A percentile compares a stretch with the other conserved stretches of the same genome.
phyloP scores from a whole-genome alignment of 2,797 vertebrate genomes.

The Peromyscus melanophrys region DNA sequence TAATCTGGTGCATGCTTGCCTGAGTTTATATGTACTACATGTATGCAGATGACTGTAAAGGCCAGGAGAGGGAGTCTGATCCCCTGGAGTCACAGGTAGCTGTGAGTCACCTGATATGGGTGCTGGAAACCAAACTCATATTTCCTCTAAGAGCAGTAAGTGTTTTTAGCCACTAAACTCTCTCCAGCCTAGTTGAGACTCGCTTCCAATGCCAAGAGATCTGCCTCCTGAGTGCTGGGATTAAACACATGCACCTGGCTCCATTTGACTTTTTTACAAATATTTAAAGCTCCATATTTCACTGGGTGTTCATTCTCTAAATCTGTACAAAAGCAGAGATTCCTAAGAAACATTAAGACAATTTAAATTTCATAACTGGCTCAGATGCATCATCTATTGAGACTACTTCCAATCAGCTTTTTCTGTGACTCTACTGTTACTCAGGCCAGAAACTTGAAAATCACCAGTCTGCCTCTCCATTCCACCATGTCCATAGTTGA shows the following conservation, averaged over 20 bases:
- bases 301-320: background rate
- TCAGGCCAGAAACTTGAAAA: background rate
- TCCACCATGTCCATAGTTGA: background rate
- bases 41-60: background rate
- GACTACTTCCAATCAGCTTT: background rate
- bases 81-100: background rate
- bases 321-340: slow-evolving; percentile 39
- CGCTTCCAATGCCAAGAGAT: background rate
- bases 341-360: background rate
- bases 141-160: background rate
- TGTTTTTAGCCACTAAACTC: background rate
- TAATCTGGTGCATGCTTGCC: background rate
- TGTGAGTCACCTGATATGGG: background rate
- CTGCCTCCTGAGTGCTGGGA: background rate
- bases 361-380: slow-evolving; percentile 11
- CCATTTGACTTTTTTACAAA: background rate
- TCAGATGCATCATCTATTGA: background rate
- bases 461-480: background rate
- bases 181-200: background rate
- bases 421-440: background rate
- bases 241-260: background rate
- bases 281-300: background rate
- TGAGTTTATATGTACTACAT: background rate
- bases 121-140: background rate
- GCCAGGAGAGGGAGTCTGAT: background rate